Base-by-base conservation (phyloP, 2,888 invertebrate genomes). In the Crossocerus cetratus region DNA sequence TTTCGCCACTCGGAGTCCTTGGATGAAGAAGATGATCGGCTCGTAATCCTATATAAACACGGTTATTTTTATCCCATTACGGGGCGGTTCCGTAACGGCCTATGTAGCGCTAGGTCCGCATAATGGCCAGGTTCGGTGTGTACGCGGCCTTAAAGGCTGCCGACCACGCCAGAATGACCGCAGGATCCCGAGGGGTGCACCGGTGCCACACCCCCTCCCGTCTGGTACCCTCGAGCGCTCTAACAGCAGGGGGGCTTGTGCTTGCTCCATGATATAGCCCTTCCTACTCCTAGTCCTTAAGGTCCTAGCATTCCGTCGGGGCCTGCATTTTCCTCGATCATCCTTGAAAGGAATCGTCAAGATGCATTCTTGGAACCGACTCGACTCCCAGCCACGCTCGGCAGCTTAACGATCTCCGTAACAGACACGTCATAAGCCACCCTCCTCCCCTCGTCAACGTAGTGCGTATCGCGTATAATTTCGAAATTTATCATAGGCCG, bases 61-160 rank as follows among this genome's bases (percentile, higher is more conserved):
- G 75, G 86, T 83, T 86, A 84, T 83, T 86, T 84, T 82, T 82
- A 79, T 84, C 80, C 82, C 80, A 83, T 86, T 84, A 83, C 66
- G 43, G 75, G 78, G 81, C 74, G 78, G 78, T 73, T 81, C 77
- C 73, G 75, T 80, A 77, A 82, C 78, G 75, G 70, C 65, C 71
- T 71, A 73, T 66, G 66, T 56, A 65, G 54, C 59, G 60, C 61
- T 56, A 56, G 45, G 67, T 57, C 81, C 69, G 78, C 74, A 82
- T 82, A 82, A 82, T 83, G 60, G 72, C 66, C 66, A 53, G 68
- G 66, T 76, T 49, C 78, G 68, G 45, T 66, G 69, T 69, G 65
- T 65, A 66, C 61, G 64, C 16, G 58, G 71, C 71, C 69, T 78
- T 65, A 72, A 80, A 71, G 78, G 64, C 65, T 44, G 72, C 80